These are phyloP conservation scores for Nezara viridula DNA, from an alignment of 2,888 invertebrate species.

Conservation along the genomic window DNA sequence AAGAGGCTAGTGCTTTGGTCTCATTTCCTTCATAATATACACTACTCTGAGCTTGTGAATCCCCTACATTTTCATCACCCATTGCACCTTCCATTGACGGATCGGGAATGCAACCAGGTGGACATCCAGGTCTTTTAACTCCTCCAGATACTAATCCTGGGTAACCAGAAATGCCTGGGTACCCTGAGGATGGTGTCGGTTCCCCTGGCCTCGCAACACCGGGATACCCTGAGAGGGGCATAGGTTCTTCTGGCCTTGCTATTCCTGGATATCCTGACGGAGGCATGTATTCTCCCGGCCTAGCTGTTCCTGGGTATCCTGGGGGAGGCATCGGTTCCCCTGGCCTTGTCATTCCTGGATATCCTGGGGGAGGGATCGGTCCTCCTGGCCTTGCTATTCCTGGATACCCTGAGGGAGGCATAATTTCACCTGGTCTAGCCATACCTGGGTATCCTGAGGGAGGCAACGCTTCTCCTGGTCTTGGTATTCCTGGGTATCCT, in stretches of 20 bases:
- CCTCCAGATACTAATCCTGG: background rate
- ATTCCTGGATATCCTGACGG: conserved; percentile 58
- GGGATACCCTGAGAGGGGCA: background rate
- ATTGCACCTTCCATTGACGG: conserved; percentile 58
- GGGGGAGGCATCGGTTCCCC: conserved; percentile 62
- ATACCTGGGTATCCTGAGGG: conserved; percentile 54
- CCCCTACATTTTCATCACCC: conserved; percentile 64
- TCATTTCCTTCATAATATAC: conserved; percentile 66
- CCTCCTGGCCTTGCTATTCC: conserved; percentile 58
- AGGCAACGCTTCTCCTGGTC: conserved; percentile 57
- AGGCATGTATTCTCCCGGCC: conserved; percentile 20
- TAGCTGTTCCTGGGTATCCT: conserved; percentile 38
- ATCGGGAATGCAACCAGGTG: conserved; percentile 43
- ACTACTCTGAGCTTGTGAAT: conserved; percentile 66
- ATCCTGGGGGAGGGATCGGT: conserved; percentile 21
- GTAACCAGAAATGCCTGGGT: conserved; percentile 9
- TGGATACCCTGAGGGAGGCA: conserved; percentile 60
- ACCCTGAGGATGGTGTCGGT: background rate
- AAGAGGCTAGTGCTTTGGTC: conserved; percentile 82
- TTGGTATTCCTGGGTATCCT: conserved; percentile 58
- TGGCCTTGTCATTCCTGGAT: conserved; percentile 56
- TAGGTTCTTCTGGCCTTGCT: conserved; percentile 54
- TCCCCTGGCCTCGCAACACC: conserved; percentile 13
- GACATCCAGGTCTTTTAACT: background rate
- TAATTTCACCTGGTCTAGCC: conserved; percentile 59